Evolutionary conservation across 2,888 invertebrate genomes (phyloP), one percentile per base, ranked within the genome.

Genomic region (Sesamia inferens): DNA sequence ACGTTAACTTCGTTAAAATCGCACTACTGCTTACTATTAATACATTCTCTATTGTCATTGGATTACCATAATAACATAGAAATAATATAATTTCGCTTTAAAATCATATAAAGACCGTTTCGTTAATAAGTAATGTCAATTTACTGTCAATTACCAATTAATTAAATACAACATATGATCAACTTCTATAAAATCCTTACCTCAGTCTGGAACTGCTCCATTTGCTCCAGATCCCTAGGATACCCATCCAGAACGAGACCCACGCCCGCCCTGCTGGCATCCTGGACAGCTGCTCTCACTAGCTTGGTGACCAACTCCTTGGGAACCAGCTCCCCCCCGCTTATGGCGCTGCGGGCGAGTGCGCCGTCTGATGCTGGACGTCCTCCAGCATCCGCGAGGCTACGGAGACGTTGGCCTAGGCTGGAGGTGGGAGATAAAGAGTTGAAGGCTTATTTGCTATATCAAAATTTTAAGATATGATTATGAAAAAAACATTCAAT

Each of bases 171-270:
- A 31, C 51, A 5, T 5, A 2, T 31, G 6, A 10, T 16, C 14
- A 11, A 71, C 24, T 24, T 16, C 19, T 8, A 39, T 7, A 74
- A 58, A 51, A 22, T 19, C 3, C 61, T 90, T 88, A 99, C 99
- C 97, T 99, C 98, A 73, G 97, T 97, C 94, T 99, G 98, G 92
- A 99, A 99, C 89, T 97, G 97, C 69, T 97, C 97, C 85, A 98
- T 98, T 96, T 99, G 99, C 66, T 97, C 97, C 91, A 99, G 95
- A 89, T 99, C 99, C 72, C 99, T 96, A 0, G 99, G 99, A 92
- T 98, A 99, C 0, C 99, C 99, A 89, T 99, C 99, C 71, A 99
- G 97, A 74, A 99, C 97, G 75, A 99, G 97, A 6, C 99, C 99
- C 39, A 97, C 97, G 11, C 97, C 97, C 57, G 95, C 94, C 77